phyloP scores from a whole-genome alignment of 2,888 invertebrate genomes.

The Oligia latruncula region DNA sequence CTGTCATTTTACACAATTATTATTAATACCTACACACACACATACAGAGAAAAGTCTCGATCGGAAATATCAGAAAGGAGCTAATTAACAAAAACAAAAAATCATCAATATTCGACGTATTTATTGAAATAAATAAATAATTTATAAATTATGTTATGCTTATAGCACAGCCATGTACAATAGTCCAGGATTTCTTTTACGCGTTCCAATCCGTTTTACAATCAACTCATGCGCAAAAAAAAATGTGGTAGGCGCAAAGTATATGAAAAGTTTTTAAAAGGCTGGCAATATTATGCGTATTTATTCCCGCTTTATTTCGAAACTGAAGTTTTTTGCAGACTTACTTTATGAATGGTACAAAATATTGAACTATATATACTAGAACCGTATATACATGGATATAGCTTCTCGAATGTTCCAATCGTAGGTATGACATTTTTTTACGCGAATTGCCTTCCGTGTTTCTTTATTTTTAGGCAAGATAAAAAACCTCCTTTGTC shows the following conservation, averaged over 20 bases:
- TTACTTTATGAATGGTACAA: background rate
- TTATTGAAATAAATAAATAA: constrained; percentile 71
- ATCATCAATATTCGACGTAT: constrained; percentile 39
- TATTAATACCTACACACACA: background rate
- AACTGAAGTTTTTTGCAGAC: background rate
- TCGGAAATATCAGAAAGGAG: background rate
- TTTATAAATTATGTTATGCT: constrained; percentile 75
- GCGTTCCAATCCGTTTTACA: background rate
- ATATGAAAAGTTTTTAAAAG: background rate
- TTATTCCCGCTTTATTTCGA: background rate
- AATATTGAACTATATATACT: background rate
- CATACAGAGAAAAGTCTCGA: background rate
- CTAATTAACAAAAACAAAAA: constrained; percentile 7
- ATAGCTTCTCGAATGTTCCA: background rate
- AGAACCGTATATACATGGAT: background rate
- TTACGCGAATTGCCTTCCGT: background rate
- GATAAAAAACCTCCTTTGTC: background rate
- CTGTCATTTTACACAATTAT: background rate
- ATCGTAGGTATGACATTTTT: background rate
- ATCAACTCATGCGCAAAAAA: constrained; percentile 26
- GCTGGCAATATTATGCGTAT: background rate
- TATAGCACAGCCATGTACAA: constrained; percentile 74
- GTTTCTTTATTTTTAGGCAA: background rate
- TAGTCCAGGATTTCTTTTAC: constrained; percentile 11
- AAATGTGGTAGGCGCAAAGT: constrained; percentile 3